Percentiles rank a stretch among this genome's conserved stretches.
Evolutionary conservation across 2,797 vertebrate species (phyloP).

Genomic region (Sebastes reedi): DNA sequence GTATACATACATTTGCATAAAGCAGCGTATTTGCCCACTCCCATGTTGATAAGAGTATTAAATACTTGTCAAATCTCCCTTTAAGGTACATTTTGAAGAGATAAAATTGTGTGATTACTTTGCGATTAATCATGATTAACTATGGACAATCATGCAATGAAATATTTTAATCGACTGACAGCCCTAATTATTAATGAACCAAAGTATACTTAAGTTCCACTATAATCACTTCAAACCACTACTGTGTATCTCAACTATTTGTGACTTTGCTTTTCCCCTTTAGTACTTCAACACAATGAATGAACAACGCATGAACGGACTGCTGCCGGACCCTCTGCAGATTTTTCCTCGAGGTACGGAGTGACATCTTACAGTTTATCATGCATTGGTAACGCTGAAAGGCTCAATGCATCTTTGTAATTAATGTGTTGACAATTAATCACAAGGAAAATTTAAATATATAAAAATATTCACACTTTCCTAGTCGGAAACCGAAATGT

Average conservation of each 20-base stretch:
- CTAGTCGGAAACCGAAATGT: background rate
- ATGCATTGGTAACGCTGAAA: background rate
- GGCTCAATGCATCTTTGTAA: background rate
- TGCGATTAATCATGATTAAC: too few species aligned
- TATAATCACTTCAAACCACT: background rate
- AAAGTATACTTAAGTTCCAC: background rate
- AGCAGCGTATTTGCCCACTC: too few species aligned
- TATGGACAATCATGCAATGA: too few species aligned
- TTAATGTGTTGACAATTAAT: slow-evolving; percentile 20
- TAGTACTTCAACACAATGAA: slow-evolving; percentile 96
- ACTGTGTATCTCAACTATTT: background rate
- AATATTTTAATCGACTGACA: too few species aligned
- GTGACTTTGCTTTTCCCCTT: slow-evolving; percentile 52
- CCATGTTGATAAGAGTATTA: too few species aligned
- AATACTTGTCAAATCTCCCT: too few species aligned
- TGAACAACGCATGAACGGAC: slow-evolving; percentile 95
- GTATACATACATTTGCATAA: too few species aligned
- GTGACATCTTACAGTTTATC: slow-evolving; percentile 21
- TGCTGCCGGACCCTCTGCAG: slow-evolving; percentile 94
- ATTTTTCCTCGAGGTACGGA: slow-evolving; percentile 97
- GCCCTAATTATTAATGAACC: background rate
- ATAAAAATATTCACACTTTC: slow-evolving; percentile 13
- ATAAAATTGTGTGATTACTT: too few species aligned
- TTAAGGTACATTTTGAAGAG: too few species aligned
- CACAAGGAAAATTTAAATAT: slow-evolving; percentile 1